Evolutionary conservation across 1,140 invertebrate species (phyloP).

Genomic region (Matsumurasca onukii): DNA sequence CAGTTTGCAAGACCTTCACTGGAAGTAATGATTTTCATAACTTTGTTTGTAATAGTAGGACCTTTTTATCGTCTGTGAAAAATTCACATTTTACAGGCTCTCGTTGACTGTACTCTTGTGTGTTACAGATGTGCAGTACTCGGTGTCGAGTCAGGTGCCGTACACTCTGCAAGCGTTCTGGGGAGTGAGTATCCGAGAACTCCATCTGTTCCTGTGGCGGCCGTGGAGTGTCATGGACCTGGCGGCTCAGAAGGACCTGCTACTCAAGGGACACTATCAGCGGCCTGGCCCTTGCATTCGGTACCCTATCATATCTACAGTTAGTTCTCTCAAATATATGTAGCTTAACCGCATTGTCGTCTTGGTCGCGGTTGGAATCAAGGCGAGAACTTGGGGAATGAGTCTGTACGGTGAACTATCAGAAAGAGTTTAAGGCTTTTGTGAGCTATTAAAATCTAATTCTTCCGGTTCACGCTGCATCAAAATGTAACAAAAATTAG

Average conservation of each 20-base stretch:
- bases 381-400: no score
- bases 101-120: conserved; percentile 23
- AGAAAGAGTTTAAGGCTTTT: no score
- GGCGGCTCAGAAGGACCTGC: conserved; percentile 55
- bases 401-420: no score
- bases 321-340: background rate
- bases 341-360: background rate
- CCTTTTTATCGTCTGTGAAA: no score
- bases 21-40: no score
- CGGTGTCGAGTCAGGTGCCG: conserved; percentile 69
- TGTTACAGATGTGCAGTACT: conserved; percentile 50
- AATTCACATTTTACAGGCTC: no score
- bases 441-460: no score
- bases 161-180: conserved; percentile 72
- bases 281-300: conserved; percentile 44
- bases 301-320: conserved; percentile 44
- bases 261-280: conserved; percentile 58
- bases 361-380: no score
- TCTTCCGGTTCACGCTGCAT: no score
- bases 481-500: no score
- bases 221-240: conserved; percentile 64
- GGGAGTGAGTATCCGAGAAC: conserved; percentile 72
- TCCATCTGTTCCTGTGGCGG: conserved; percentile 71
- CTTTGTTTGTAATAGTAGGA: no score
- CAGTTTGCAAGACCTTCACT: no score